phyloP scores from a whole-genome alignment of 2,113 vertebrate species.

The Aegithalos caudatus region DNA sequence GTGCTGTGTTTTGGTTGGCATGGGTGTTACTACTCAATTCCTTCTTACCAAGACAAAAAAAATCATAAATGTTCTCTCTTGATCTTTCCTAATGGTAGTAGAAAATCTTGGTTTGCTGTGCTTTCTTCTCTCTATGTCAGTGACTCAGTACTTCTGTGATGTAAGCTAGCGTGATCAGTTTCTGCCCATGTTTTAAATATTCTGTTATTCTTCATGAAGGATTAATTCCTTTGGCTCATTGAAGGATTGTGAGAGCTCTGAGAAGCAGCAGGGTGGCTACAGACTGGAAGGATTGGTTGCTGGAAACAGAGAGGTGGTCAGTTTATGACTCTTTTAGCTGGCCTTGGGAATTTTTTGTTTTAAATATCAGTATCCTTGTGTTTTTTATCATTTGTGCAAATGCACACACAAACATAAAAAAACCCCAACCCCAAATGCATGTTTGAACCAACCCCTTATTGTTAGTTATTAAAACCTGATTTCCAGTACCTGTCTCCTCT shows the following conservation, averaged over 20 bases:
- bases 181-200: not conserved
- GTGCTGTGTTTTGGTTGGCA: not conserved
- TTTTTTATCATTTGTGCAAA: not conserved
- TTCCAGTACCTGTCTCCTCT: not conserved
- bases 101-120: not conserved
- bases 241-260: not conserved
- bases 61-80: not conserved
- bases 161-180: not conserved
- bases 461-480: not conserved
- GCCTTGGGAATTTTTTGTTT: not conserved
- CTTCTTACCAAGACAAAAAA: not conserved
- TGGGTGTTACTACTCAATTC: not conserved
- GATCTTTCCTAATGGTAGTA: not conserved
- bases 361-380: not conserved
- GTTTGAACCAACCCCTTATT: not conserved
- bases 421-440: fast-evolving
- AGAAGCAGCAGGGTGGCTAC: not conserved
- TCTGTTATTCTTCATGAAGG: not conserved
- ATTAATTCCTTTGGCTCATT: not conserved
- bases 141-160: not conserved
- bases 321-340: not conserved
- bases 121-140: not conserved
- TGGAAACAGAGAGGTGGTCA: not conserved
- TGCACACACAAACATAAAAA: not conserved
- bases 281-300: not conserved